These are phyloP conservation scores for Ernsta delagoae DNA, from an alignment of 2,888 invertebrate genomes.

Conservation along the genomic window DNA sequence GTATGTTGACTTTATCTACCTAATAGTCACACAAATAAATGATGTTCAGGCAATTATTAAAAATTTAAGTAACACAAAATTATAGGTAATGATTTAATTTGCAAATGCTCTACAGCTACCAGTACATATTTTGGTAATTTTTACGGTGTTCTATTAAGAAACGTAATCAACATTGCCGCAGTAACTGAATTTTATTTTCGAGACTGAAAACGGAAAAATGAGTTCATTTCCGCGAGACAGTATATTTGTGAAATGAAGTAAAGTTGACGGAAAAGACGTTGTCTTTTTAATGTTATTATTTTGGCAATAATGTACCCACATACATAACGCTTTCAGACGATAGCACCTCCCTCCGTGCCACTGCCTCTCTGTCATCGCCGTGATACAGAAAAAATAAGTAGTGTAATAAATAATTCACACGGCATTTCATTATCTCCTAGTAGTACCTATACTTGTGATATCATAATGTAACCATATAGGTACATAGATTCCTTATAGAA, in stretches of 20 bases:
- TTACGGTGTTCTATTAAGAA: slow-evolving; percentile 10
- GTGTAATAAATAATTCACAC: slow-evolving; percentile 8
- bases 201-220: slow-evolving; percentile 34
- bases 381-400: slow-evolving; percentile 14
- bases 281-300: slow-evolving; percentile 64
- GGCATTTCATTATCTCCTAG: slow-evolving; percentile 7
- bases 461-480: no score
- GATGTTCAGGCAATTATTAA: no score
- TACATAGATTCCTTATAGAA: no score
- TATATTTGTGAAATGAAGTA: slow-evolving; percentile 27
- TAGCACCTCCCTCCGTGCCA: background rate
- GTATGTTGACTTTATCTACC: no score
- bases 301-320: slow-evolving; percentile 55
- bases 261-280: slow-evolving; percentile 42
- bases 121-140: background rate
- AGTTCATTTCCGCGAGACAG: slow-evolving; percentile 35
- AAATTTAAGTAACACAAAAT: background rate
- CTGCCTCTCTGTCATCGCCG: background rate
- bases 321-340: slow-evolving; percentile 17
- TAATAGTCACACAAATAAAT: no score
- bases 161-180: slow-evolving; percentile 21
- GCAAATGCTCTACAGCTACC: background rate
- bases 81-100: background rate
- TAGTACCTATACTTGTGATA: no score
- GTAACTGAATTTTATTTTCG: slow-evolving; percentile 28